These are phyloP conservation scores for Teleopsis dalmanni DNA, from an alignment of 1,140 invertebrate species.

Conservation along the genomic window DNA sequence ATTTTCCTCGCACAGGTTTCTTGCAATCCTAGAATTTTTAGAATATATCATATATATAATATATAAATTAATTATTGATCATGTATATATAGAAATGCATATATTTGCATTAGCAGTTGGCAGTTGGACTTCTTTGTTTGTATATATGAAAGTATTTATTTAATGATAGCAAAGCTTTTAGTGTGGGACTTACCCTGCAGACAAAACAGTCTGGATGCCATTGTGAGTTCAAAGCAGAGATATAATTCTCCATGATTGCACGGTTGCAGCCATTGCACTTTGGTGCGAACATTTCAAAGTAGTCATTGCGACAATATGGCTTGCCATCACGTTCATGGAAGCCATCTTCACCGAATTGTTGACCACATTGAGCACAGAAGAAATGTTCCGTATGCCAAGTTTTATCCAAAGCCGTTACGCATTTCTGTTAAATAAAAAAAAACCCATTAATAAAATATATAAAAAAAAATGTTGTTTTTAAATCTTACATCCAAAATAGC, in stretches of 20 bases:
- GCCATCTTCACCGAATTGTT: slow-evolving; percentile 93
- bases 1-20: slow-evolving; percentile 81
- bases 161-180: slow-evolving; percentile 10
- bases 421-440: slow-evolving; percentile 69
- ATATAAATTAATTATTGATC: neutral
- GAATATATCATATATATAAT: neutral
- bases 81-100: neutral
- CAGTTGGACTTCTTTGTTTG: too few relatives aligned
- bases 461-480: neutral
- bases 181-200: slow-evolving; percentile 89
- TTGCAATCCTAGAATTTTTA: slow-evolving; percentile 79
- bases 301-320: slow-evolving; percentile 91
- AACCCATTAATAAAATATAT: slow-evolving; percentile 7
- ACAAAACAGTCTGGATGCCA: slow-evolving; percentile 99
- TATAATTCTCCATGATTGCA: slow-evolving; percentile 98
- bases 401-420: slow-evolving; percentile 94
- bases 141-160: neutral
- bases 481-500: slow-evolving; percentile 89
- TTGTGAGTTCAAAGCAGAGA: slow-evolving; percentile 93
- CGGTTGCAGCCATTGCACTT: slow-evolving; percentile 96
- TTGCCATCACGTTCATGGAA: slow-evolving; percentile 92
- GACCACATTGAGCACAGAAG: slow-evolving; percentile 96
- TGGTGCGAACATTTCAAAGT: slow-evolving; percentile 97
- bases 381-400: slow-evolving; percentile 99
- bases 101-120: too few relatives aligned